These are phyloP conservation scores for Callithrix jacchus DNA, from an alignment of 2,113 vertebrate genomes.

Conservation along the genomic window DNA sequence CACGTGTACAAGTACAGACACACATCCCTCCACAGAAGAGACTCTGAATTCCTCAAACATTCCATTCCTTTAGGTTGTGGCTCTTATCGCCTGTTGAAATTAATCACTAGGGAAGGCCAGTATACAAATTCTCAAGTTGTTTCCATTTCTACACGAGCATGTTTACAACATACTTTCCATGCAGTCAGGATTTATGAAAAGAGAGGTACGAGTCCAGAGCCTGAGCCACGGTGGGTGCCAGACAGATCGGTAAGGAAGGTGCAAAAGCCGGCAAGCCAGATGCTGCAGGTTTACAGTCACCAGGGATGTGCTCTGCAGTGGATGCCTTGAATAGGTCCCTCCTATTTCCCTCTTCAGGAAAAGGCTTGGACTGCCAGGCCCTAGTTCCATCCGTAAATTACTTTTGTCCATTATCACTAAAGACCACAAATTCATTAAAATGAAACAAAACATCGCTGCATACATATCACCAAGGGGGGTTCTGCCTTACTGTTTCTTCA, in stretches of 20 bases:
- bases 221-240: neutral
- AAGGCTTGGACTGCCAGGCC: neutral
- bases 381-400: neutral
- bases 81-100: neutral
- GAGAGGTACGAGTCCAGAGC: neutral
- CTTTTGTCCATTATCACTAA: neutral
- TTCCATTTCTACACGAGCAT: neutral
- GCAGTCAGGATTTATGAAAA: neutral
- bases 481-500: neutral
- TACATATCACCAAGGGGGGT: neutral
- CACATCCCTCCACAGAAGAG: neutral
- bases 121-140: neutral
- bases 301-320: neutral
- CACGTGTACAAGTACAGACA: neutral
- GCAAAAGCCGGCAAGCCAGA: neutral
- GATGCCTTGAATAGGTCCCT: neutral
- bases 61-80: neutral
- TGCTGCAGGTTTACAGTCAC: neutral
- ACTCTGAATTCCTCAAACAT: neutral
- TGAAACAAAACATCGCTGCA: neutral
- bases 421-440: neutral
- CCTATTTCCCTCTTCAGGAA: neutral
- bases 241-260: neutral
- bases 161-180: neutral
- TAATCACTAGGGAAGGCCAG: neutral